Percentiles rank a stretch among this genome's conserved stretches.
Conservation (phyloP, 2,113 vertebrate species). For the Amphilophus citrinellus region DNA sequence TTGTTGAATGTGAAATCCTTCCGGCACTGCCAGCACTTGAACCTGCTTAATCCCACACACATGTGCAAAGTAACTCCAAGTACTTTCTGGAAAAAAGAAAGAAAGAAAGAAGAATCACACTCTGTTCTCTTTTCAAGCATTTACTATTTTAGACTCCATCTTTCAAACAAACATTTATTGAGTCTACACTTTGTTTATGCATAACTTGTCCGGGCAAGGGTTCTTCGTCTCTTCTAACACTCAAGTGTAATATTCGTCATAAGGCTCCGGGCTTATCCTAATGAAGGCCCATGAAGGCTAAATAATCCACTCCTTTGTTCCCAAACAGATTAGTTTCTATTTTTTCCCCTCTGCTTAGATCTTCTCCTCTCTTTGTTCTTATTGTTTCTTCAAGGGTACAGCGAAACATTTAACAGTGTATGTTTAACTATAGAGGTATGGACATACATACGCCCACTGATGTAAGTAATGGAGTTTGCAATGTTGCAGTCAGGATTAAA, state of each 20-base stretch:
- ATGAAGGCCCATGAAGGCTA: slow-evolving; percentile 45
- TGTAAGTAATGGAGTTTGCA: slow-evolving; percentile 33
- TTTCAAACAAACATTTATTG: slow-evolving; percentile 41
- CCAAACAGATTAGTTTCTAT: slow-evolving; percentile 47
- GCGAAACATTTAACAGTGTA: background rate
- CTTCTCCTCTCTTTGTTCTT: slow-evolving; percentile 11
- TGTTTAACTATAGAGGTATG: background rate
- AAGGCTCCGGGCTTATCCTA: slow-evolving; percentile 57
- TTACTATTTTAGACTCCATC: slow-evolving; percentile 27
- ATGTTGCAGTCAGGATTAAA: slow-evolving; percentile 23
- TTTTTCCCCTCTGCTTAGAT: slow-evolving; percentile 12
- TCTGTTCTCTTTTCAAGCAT: slow-evolving; percentile 16
- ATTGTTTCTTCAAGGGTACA: slow-evolving; percentile 33
- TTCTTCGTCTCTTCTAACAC: slow-evolving; percentile 52
- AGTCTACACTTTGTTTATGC: slow-evolving; percentile 47
- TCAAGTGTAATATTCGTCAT: slow-evolving; percentile 59
- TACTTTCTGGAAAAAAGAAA: slow-evolving; percentile 43
- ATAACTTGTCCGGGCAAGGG: slow-evolving; percentile 19
- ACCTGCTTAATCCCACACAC: slow-evolving; percentile 45
- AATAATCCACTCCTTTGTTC: slow-evolving; percentile 68
- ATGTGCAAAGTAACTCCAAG: slow-evolving; percentile 39
- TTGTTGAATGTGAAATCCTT: slow-evolving; percentile 42
- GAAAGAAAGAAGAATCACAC: slow-evolving; percentile 7
- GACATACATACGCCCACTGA: background rate
- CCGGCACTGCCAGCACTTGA: background rate